Conservation (phyloP, 2,113 vertebrate species). For the Peromyscus maniculatus region DNA sequence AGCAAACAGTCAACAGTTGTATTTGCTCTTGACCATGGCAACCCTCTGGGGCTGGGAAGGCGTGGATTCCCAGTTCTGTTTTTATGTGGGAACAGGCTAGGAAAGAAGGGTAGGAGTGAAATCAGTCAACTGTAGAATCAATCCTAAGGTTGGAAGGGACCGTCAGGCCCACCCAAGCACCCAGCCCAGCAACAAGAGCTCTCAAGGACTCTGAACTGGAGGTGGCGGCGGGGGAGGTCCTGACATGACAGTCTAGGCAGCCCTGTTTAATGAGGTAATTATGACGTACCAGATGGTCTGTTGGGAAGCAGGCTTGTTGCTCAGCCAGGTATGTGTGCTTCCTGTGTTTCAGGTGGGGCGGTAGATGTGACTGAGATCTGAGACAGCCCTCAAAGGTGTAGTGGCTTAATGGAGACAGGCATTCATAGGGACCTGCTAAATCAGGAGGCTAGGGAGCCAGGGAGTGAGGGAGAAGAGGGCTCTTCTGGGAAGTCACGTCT, state of each 20-base stretch:
- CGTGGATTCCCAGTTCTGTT: not conserved
- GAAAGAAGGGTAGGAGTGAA: not conserved
- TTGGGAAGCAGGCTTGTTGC: not conserved
- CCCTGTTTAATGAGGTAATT: not conserved
- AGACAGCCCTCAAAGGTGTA: not conserved
- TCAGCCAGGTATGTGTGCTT: not conserved
- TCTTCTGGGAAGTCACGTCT: not conserved
- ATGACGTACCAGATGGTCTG: not conserved
- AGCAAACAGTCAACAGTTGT: conserved; percentile 42
- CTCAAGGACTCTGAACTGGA: not conserved
- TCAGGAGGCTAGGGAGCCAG: not conserved
- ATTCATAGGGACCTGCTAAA: not conserved
- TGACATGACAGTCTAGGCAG: not conserved
- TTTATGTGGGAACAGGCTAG: not conserved
- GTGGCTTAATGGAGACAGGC: not conserved
- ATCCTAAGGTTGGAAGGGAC: not conserved
- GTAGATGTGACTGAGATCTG: conserved; percentile 11
- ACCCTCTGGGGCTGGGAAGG: not conserved
- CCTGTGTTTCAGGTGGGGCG: conserved; percentile 30
- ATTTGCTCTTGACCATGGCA: conserved; percentile 40
- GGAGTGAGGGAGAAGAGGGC: not conserved
- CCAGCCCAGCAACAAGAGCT: not conserved
- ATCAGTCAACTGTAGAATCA: not conserved
- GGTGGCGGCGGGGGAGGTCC: rapidly evolving
- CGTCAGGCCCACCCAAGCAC: not conserved